Base-by-base conservation (phyloP, 2,888 invertebrate genomes). In the Empis livida region DNA sequence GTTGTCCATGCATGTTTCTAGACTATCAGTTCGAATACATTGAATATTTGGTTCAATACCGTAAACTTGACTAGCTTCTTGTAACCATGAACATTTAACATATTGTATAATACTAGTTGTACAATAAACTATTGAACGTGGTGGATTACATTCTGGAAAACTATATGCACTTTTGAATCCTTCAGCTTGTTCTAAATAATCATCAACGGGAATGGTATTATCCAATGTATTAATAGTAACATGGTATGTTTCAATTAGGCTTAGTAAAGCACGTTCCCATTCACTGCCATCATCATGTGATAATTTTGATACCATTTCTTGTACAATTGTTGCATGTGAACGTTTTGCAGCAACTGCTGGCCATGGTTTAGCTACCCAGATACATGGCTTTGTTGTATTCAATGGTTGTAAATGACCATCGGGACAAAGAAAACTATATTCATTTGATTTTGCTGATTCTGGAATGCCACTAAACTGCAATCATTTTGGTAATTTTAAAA, bases 351-450 rank as follows among this genome's bases (percentile, higher is more conserved):
- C 80, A 39, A 88, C 69, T 0, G 83, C 82, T 0, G 84, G 78
- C 82, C 87, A 87, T 0, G 90, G 89, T 55, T 82, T 77, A 2
- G 80, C 73, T 13, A 87, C 76, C 89, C 90, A 90, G 10, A 80
- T 70, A 59, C 90, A 90, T 0, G 85, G 84, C 13, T 72, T 69
- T 0, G 72, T 61, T 6, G 71, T 70, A 48, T 73, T 70, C 2
- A 84, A 55, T 0, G 78, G 73, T 59, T 76, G 76, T 56, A 76
- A 72, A 11, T 78, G 76, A 0, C 87, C 87, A 59, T 91, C 84
- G 0, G 80, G 78, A 57, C 91, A 92, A 4, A 92, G 71, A 54
- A 78, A 81, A 53, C 78, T 82, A 60, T 80, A 86, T 40, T 77
- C 73, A 5, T 71, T 60, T 0, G 70, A 66, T 54, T 66, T 61